Base-by-base conservation (phyloP, 1,140 invertebrate genomes). In the Drosophila nebulosa region DNA sequence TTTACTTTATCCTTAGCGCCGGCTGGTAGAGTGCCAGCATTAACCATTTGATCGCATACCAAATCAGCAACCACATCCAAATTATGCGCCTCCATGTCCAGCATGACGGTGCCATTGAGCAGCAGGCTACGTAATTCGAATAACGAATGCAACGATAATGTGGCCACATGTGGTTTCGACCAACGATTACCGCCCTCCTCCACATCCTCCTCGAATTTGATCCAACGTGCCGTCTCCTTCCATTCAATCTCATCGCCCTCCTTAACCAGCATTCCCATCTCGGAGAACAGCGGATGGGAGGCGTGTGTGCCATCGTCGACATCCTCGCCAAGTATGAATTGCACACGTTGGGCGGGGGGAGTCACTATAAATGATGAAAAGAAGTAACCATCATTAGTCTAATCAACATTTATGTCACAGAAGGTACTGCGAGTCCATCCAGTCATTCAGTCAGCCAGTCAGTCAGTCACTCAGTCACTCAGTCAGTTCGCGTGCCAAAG, bases 191-290 rank as follows among this genome's bases (percentile, higher is more conserved):
- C 97, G 22, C 97, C 97, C 92, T 98, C 97, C 92, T 98, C 97
- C 0, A 98, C 97, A 90, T 98, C 97, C 91, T 98, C 97, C 90
- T 98, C 97, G 90, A 98, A 98, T 91, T 98, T 98, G 50, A 98
- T 97, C 97, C 97, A 98, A 81, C 97, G 94, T 16, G 97, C 98
- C n/a, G 97, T 98, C 93, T 99, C 98, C 91, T 98, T 98, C 98
- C 98, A 99, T 93, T 98, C 96, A 91, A 97, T 94, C 77, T 97
- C 96, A 61, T 97, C 96, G 62, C 97, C 96, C 39, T 97, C 96
- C 75, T 94, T 94, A 58, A 96, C 94, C 66, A 99, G 94, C 90
- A 98, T 97, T 81, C 97, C 97, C 97, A 99, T 98, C 93, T 99
- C 98, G 60, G 97, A 98, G 93, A 99, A 99, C 10, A 98, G 92